Evolutionary conservation across 2,113 vertebrate species (phyloP).

Genomic region (Lophius piscatorius): DNA sequence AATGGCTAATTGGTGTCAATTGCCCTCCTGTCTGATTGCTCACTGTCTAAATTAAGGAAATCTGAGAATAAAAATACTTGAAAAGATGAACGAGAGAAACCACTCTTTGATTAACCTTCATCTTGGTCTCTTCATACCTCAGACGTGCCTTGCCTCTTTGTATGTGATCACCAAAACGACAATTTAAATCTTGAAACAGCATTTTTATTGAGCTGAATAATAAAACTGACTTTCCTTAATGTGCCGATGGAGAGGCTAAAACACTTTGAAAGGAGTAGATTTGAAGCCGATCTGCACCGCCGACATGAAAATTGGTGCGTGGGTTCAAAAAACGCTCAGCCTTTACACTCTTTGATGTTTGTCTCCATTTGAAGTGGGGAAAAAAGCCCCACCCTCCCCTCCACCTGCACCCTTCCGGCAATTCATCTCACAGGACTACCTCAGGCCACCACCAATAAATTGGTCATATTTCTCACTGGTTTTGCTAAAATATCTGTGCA

Average conservation of each 20-base stretch:
- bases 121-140: too few species aligned
- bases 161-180: too few species aligned
- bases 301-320: slow-evolving; percentile 44
- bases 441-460: slow-evolving; percentile 25
- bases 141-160: too few species aligned
- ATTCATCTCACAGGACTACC: slow-evolving; percentile 31
- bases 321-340: slow-evolving; percentile 49
- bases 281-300: slow-evolving; percentile 12
- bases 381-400: slow-evolving; percentile 2
- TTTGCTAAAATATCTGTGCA: neutral
- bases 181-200: too few species aligned
- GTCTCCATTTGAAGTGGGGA: slow-evolving; percentile 40
- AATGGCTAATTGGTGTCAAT: too few species aligned
- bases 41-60: too few species aligned
- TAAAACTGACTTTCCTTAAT: slow-evolving; percentile 16
- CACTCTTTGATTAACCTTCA: too few species aligned
- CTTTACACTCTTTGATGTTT: slow-evolving; percentile 47
- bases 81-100: too few species aligned
- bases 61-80: too few species aligned
- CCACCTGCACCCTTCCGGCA: slow-evolving; percentile 9
- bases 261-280: slow-evolving; percentile 28
- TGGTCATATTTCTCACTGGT: slow-evolving; percentile 15
- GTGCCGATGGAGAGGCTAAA: slow-evolving; percentile 31
- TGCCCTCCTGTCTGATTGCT: too few species aligned
- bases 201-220: too few species aligned